Evolutionary conservation across 2,888 invertebrate species (phyloP).

Genomic region (Toxonevra muliebris): DNA sequence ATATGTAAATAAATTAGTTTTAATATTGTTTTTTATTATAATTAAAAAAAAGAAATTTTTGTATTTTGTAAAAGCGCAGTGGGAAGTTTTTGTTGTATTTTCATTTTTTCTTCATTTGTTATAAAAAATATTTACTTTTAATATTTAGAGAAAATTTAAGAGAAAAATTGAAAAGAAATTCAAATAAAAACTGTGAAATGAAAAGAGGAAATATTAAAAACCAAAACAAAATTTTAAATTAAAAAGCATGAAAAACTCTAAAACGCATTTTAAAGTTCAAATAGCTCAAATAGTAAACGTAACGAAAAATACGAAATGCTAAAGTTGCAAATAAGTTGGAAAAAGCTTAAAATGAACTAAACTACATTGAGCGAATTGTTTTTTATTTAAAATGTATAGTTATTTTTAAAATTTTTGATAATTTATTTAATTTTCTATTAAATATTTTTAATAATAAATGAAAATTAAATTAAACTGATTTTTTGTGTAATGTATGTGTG

Average conservation of each 20-base stretch:
- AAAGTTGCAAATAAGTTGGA: not conserved
- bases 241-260: not conserved
- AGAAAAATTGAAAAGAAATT: slow-evolving; percentile 9
- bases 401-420: too few relatives aligned
- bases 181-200: too few relatives aligned
- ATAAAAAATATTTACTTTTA: slow-evolving; percentile 32
- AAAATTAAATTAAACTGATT: too few relatives aligned
- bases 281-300: too few relatives aligned
- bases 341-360: not conserved
- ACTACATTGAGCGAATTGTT: too few relatives aligned
- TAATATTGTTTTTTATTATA: slow-evolving; percentile 34
- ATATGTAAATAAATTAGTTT: slow-evolving; percentile 27
- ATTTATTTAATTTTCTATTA: too few relatives aligned
- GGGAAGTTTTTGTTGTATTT: slow-evolving; percentile 65
- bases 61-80: slow-evolving; percentile 62
- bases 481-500: too few relatives aligned
- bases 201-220: slow-evolving; percentile 13
- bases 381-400: too few relatives aligned
- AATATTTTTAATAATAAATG: too few relatives aligned
- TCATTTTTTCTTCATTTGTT: slow-evolving; percentile 54
- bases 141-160: slow-evolving; percentile 26
- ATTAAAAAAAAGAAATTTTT: slow-evolving; percentile 36
- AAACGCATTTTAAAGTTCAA: too few relatives aligned
- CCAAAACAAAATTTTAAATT: slow-evolving; percentile 11
- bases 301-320: too few relatives aligned